Evolutionary conservation across 2,113 vertebrate genomes (phyloP).

Genomic region (Carassius gibelio): DNA sequence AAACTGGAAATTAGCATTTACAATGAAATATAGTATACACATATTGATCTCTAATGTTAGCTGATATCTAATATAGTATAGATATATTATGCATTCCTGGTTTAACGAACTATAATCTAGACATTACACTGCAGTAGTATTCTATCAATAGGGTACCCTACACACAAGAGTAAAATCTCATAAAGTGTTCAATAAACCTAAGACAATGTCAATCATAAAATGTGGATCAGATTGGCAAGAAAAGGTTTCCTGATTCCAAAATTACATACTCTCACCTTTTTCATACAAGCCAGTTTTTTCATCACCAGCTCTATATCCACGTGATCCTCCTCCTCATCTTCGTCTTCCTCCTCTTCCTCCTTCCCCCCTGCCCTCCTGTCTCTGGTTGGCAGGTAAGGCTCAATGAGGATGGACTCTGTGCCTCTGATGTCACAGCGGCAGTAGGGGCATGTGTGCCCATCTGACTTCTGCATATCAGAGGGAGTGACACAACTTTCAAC

Average conservation of each 20-base stretch:
- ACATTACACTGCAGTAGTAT: background rate
- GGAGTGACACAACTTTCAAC: background rate
- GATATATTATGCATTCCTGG: too few relatives aligned
- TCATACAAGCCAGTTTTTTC: conserved; percentile 71
- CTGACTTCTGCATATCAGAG: conserved; percentile 70
- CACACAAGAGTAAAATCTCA: background rate
- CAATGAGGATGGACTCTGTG: conserved; percentile 72
- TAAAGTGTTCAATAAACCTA: background rate
- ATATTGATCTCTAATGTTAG: too few relatives aligned
- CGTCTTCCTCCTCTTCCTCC: conserved; percentile 21
- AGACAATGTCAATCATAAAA: too few relatives aligned
- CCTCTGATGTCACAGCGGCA: conserved; percentile 84
- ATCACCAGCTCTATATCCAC: conserved; percentile 76
- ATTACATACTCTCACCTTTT: conserved; percentile 59
- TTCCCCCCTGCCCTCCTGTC: background rate
- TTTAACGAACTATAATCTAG: background rate
- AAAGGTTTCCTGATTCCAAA: background rate
- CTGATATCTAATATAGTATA: too few relatives aligned
- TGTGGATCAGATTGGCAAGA: background rate
- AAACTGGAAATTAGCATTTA: background rate
- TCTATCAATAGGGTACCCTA: background rate
- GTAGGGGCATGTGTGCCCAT: conserved; percentile 84
- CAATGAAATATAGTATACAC: background rate
- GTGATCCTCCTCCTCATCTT: conserved; percentile 70
- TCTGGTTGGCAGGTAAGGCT: conserved; percentile 54